These are phyloP conservation scores for Pangasianodon gigas DNA, from an alignment of 2,113 vertebrate genomes.

Conservation along the genomic window DNA sequence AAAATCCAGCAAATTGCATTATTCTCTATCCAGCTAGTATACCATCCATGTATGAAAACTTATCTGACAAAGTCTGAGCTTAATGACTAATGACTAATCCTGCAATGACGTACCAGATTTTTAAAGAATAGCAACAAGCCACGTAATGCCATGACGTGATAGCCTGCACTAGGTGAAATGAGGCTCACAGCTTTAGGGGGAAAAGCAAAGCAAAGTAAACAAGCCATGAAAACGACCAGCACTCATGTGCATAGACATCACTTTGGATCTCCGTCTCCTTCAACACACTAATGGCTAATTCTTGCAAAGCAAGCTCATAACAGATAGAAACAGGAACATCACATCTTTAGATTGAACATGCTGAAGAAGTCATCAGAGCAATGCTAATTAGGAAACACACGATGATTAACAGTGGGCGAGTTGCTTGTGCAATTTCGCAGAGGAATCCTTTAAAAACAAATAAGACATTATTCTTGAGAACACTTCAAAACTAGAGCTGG, in stretches of 20 bases:
- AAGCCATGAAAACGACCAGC: constrained; percentile 30
- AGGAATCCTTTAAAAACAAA: constrained; percentile 3
- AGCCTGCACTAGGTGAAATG: constrained; percentile 30
- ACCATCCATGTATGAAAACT: not conserved
- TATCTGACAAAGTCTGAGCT: constrained; percentile 46
- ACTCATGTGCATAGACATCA: constrained; percentile 17
- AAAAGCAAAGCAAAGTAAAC: constrained; percentile 29
- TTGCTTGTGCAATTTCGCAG: constrained; percentile 1
- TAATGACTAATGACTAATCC: constrained; percentile 43
- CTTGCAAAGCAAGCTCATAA: not conserved
- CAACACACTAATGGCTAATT: not conserved
- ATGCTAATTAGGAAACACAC: constrained; percentile 30
- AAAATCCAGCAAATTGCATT: not conserved
- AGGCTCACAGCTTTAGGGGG: not conserved
- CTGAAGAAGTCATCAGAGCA: constrained; percentile 39
- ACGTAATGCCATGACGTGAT: constrained; percentile 35
- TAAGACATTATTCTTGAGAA: not conserved
- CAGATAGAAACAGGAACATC: constrained; percentile 21
- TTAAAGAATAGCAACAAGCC: not conserved
- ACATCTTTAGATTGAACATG: constrained; percentile 40
- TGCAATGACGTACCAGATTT: constrained; percentile 31
- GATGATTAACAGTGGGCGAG: constrained; percentile 26
- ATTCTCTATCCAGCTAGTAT: not conserved
- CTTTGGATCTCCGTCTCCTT: not conserved
- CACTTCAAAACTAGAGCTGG: not conserved